These are phyloP conservation scores for Acinonyx jubatus DNA, from an alignment of 2,113 vertebrate species.

Conservation along the genomic window DNA sequence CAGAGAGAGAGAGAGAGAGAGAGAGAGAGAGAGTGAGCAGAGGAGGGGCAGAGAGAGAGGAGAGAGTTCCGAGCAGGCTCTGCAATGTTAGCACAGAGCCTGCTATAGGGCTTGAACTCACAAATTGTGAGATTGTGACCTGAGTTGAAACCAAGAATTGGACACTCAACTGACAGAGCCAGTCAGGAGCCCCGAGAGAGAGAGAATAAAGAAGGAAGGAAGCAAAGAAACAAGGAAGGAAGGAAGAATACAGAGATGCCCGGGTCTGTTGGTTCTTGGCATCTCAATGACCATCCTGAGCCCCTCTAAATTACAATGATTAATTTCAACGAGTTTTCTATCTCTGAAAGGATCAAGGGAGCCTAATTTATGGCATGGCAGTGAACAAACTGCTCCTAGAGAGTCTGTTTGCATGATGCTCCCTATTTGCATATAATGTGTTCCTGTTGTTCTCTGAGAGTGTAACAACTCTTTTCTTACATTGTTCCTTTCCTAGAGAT, in stretches of 20 bases:
- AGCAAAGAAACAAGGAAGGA: not conserved
- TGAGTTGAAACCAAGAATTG: no score
- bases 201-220: not conserved
- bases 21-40: no score
- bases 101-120: no score
- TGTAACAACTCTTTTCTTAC: not conserved
- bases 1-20: no score
- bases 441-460: not conserved
- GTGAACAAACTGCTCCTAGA: not conserved
- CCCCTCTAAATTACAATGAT: not conserved
- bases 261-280: not conserved
- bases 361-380: not conserved
- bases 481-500: not conserved
- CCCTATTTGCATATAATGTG: not conserved
- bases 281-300: not conserved
- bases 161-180: no score
- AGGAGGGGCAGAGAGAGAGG: no score
- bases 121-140: no score
- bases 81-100: no score
- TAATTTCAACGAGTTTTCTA: not conserved
- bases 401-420: not conserved
- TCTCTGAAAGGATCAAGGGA: not conserved
- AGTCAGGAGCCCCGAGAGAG: not conserved
- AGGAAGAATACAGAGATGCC: not conserved
- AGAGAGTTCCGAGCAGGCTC: no score